phyloP scores from a whole-genome alignment of 2,888 invertebrate species.

The Serripes groenlandicus region DNA sequence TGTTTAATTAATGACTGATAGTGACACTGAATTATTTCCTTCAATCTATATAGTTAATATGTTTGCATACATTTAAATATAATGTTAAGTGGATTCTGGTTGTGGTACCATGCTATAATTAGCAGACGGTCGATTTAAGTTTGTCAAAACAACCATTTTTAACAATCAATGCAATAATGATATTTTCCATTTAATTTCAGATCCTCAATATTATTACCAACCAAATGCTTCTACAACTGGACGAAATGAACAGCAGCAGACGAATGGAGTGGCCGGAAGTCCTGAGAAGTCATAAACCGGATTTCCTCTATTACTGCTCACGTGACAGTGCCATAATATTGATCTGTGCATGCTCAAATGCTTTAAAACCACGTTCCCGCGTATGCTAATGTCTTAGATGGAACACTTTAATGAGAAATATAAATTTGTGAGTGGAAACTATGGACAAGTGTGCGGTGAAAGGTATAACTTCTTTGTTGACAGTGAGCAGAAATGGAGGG shows the following conservation, averaged over 20 bases:
- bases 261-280: slow-evolving; percentile 49
- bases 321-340: slow-evolving; percentile 43
- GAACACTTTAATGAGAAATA: background rate
- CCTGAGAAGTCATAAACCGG: slow-evolving; percentile 62
- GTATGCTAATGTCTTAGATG: background rate
- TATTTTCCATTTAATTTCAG: slow-evolving; percentile 55
- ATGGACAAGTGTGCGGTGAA: background rate
- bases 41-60: no score
- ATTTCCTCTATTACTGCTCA: slow-evolving; percentile 55
- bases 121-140: no score
- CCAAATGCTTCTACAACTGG: slow-evolving; percentile 39
- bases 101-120: no score
- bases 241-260: slow-evolving; percentile 43
- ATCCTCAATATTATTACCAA: slow-evolving; percentile 64
- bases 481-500: slow-evolving; percentile 39
- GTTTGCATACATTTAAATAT: no score
- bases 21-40: no score
- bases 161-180: no score
- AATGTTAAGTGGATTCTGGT: no score
- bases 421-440: background rate
- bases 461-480: slow-evolving; percentile 1
- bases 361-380: slow-evolving; percentile 11
- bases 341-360: slow-evolving; percentile 19
- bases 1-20: no score
- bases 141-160: no score